Base-by-base conservation (phyloP, 2,113 vertebrate genomes). In the Pelodiscus sinensis region DNA sequence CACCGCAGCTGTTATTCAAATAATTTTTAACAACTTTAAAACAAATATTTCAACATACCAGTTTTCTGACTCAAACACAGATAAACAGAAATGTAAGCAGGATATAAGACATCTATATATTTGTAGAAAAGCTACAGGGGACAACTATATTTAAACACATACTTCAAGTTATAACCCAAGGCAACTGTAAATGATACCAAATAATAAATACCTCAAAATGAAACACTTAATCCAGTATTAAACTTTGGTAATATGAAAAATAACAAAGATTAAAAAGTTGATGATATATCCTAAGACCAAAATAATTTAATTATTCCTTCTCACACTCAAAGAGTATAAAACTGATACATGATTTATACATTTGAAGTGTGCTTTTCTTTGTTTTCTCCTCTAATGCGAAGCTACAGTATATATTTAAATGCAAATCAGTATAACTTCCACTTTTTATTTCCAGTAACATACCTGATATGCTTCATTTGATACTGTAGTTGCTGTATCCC, bases 401-500 rank as follows among this genome's bases (percentile, higher is more conserved):
- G 38, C 5, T 86, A 68, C 3, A 84, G 0, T 31, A 84, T 18
- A 35, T 82, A 3, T 83, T 6, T 71, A 90, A 50, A 58, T 22
- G 62, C 12, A 73, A 90, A 77, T 8, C 1, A 79, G 5, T 79
- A 79, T 1, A 77, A 50, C 22, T 44, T 83, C 57, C 22, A 4
- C 1, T 84, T 91, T 92, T 92, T 82, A 89, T 2, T 92, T 85
- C 2, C 94, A 96, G 19, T 51, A 90, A 19, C 77, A 50, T 97
- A 99, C 99, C 99, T 99, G 98, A 87, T 98, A 99, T 1, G 96
- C 94, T 78, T 98, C 96, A 68, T 96, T 92, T 27, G 98, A 99
- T 52, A 97, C 35, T 51, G 80, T 95, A 79, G 82, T 96, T 6
- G 97, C 93, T 90, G 97, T 97, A 80, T 94, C 98, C 99, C 99